Evolutionary conservation across 1,140 invertebrate genomes (phyloP).

Genomic region (Rhynchophorus ferrugineus): DNA sequence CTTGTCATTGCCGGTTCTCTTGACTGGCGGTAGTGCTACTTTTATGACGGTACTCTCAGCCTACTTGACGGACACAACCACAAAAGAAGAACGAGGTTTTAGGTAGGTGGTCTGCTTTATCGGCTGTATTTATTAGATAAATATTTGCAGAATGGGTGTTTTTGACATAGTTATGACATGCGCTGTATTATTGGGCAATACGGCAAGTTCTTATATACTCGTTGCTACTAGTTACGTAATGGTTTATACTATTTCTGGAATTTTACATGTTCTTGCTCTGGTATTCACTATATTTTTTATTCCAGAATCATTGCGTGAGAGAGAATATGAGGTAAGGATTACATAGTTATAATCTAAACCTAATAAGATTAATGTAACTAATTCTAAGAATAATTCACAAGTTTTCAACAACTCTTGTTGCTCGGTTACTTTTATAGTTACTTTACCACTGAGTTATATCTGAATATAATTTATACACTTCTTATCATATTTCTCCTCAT

Average conservation of each 20-base stretch:
- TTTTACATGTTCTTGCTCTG: constrained; percentile 34
- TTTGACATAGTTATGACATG: constrained; percentile 51
- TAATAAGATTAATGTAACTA: no score
- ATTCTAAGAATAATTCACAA: no score
- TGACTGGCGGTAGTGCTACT: constrained; percentile 28
- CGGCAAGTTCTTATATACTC: constrained; percentile 49
- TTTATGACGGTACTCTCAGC: constrained; percentile 26
- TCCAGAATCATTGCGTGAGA: constrained; percentile 35
- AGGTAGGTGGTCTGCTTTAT: constrained; percentile 15
- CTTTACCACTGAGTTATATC: neutral
- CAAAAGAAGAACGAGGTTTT: constrained; percentile 24
- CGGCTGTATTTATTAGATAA: neutral
- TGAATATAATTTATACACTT: no score
- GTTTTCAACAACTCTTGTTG: no score
- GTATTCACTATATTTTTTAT: constrained; percentile 39
- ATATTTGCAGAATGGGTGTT: constrained; percentile 49
- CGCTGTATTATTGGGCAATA: constrained; percentile 50
- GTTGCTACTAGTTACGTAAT: constrained; percentile 42
- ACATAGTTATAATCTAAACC: no score
- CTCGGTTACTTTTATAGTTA: no score
- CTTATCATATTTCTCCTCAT: no score
- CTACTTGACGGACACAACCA: constrained; percentile 26
- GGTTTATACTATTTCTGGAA: constrained; percentile 38
- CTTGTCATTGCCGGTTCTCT: constrained; percentile 15
- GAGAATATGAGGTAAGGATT: constrained; percentile 13